These are phyloP conservation scores for Numenius arquata DNA, from an alignment of 2,113 vertebrate species.

Conservation along the genomic window DNA sequence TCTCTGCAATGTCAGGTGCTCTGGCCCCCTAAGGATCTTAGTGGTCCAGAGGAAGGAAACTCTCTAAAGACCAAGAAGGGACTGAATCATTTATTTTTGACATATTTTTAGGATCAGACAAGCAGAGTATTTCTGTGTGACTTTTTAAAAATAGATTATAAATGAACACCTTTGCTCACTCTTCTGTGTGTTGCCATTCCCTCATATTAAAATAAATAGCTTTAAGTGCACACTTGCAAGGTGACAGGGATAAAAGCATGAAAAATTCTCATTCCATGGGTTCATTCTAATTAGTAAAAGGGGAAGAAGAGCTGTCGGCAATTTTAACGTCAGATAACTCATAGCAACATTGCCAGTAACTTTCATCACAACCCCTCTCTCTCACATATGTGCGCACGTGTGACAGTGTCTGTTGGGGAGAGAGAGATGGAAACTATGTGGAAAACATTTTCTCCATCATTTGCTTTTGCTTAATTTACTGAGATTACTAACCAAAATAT, in stretches of 20 bases:
- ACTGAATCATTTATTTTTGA: not conserved
- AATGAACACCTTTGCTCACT: not conserved
- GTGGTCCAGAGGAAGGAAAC: not conserved
- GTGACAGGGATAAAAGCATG: not conserved
- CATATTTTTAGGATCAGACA: not conserved
- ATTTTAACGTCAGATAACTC: not conserved
- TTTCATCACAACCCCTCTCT: not conserved
- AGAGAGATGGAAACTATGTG: not conserved
- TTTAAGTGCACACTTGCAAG: not conserved
- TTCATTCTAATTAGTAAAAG: not conserved
- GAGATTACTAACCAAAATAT: not conserved
- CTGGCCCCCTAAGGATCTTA: not conserved
- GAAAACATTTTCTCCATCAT: not conserved
- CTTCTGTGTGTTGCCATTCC: not conserved
- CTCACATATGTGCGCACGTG: rapidly evolving
- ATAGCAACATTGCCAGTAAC: not conserved
- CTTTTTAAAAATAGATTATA: not conserved
- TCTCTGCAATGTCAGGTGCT: not conserved
- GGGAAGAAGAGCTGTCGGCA: not conserved
- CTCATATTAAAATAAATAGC: not conserved
- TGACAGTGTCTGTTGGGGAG: no score
- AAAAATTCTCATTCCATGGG: not conserved
- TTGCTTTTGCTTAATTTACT: not conserved
- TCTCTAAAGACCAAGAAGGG: not conserved
- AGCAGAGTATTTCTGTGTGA: not conserved